Percentiles rank a stretch among this genome's conserved stretches.
Conservation (phyloP, 2,113 vertebrate species). For the Tragelaphus strepsiceros region DNA sequence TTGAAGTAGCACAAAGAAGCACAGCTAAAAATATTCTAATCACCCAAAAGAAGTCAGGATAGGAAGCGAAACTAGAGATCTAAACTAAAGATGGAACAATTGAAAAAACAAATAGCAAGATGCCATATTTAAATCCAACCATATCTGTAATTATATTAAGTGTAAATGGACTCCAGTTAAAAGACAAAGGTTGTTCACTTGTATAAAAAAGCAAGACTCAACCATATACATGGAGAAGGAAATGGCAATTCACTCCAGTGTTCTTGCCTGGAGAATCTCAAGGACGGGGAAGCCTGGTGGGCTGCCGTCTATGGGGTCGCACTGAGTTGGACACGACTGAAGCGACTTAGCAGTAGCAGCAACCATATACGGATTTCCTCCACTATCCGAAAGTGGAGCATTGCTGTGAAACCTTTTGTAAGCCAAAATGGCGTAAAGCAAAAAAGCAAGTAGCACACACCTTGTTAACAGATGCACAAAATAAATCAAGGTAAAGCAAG, state of each 20-base stretch:
- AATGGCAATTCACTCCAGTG: too few relatives aligned
- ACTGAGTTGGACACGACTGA: too few relatives aligned
- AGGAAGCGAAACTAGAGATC: constrained; percentile 4
- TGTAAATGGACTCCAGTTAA: neutral
- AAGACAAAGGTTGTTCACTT: neutral
- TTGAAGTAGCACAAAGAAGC: constrained; percentile 17
- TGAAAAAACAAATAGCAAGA: constrained; percentile 19
- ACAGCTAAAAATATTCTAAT: neutral
- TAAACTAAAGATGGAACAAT: neutral
- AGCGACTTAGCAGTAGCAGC: too few relatives aligned
- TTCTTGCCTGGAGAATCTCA: too few relatives aligned
- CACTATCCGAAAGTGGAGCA: neutral
- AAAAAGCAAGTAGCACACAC: neutral
- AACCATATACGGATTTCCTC: neutral
- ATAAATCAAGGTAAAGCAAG: neutral
- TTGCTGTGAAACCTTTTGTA: neutral
- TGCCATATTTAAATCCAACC: constrained; percentile 19
- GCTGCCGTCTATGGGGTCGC: too few relatives aligned
- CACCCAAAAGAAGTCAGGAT: neutral
- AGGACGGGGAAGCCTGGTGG: too few relatives aligned
- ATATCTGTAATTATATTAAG: constrained; percentile 13
- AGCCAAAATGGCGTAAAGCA: neutral
- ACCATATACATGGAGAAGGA: neutral
- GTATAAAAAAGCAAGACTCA: constrained; percentile 20
- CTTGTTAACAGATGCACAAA: neutral